Evolutionary conservation across 2,888 invertebrate species (phyloP), one percentile per base, ranked within the genome.

Genomic region (Fragum fragum): DNA sequence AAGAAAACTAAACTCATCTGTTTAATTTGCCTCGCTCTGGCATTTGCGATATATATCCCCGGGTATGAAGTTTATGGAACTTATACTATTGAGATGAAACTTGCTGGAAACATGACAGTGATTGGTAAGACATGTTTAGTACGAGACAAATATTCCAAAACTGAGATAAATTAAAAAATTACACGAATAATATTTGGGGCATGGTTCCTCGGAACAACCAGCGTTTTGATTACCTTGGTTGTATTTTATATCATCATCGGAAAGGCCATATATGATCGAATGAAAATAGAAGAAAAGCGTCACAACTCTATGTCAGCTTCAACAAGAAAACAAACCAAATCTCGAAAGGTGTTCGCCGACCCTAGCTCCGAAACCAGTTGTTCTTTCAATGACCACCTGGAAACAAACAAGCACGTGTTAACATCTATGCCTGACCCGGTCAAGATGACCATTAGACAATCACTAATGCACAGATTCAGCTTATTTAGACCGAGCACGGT

Each of bases 31-130:
- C 59, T 77, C 5, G 75, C 73, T 5, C 1, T 86, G 3, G 87
- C 76, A 9, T 76, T 84, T 23, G 78, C 75, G 16, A 77, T 87
- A n/a, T 87, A 85, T 42, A 81, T 84, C 32, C 87, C 87, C 0
- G 86, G 81, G 1, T 84, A 74, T 59, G 70, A 86, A 6, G 18
- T 87, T 14, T 87, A 87, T 61, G 87, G 87, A 1, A 83, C 85
- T 18, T 61, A 73, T 1, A 82, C 87, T 0, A 71, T 75, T 14
- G 52, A 53, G n/a, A 69, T 84, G 29, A 55, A 68, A n/a, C 61
- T 79, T 9, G 32, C 52, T 23, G 23, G 9, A 9, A 70, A 69
- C 28, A 16, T 42, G 3, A 53, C 39, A 7, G 28, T 79, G 6
- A 32, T 63, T 23, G 81, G 79, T 18, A 79, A 82, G 39, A 81